Conservation (phyloP, 2,113 vertebrate species). For the Aspidoscelis tigris region DNA sequence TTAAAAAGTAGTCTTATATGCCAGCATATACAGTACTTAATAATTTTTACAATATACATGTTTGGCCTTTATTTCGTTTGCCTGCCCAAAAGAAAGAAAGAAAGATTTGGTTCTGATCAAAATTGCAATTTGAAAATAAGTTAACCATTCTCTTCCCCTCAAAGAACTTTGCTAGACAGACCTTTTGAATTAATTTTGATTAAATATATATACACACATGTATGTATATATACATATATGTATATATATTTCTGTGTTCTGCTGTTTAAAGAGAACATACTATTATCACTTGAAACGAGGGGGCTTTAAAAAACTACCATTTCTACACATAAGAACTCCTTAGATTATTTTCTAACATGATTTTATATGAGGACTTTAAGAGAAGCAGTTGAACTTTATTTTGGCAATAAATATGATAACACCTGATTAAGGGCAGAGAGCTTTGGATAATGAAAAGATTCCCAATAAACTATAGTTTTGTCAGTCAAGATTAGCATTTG, state of each 20-base stretch:
- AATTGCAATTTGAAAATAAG: not conserved
- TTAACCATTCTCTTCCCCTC: not conserved
- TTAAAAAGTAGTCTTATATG: no score
- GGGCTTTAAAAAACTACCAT: conserved; percentile 50
- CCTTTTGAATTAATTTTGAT: not conserved
- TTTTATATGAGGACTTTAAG: conserved; percentile 58
- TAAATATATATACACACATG: no score
- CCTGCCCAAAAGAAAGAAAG: conserved; percentile 21
- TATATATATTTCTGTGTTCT: not conserved
- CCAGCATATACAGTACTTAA: conserved; percentile 45
- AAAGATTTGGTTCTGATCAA: not conserved
- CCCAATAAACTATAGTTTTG: conserved; percentile 29
- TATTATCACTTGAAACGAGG: no score
- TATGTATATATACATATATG: no score
- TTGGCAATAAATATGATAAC: conserved; percentile 66
- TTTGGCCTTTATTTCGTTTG: conserved; percentile 52
- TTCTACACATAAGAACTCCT: conserved; percentile 55
- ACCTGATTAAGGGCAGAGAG: conserved; percentile 65
- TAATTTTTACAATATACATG: conserved; percentile 65
- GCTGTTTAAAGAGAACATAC: not conserved
- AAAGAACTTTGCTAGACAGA: not conserved
- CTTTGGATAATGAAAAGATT: conserved; percentile 52
- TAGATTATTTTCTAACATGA: conserved; percentile 44
- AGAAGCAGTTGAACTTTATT: conserved; percentile 65
- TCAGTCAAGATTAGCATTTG: conserved; percentile 63